Evolutionary conservation across 92 coral and sea anemone genomes (phyloP), one percentile per base, ranked within the genome.

Genomic region (Heteractis magnifica): DNA sequence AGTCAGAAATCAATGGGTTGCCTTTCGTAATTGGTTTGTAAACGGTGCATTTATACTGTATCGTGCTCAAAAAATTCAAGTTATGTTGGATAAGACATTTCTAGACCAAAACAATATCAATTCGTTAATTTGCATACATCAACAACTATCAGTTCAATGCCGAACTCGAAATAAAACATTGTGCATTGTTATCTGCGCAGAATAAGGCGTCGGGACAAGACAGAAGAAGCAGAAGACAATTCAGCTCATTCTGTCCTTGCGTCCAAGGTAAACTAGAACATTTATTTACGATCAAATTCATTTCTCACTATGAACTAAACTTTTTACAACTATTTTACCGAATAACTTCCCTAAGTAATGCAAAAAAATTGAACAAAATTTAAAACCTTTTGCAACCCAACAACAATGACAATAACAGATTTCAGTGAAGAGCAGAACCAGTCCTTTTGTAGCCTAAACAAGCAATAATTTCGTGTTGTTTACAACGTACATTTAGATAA

Each of bases 191-290:
- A 12, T 53, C 7, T 72, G 18, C 19, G 8, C 51, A 71, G 59
- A 7, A 79, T 79, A 84, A 83, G 74, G 82, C 71, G 16, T 7
- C 84, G 10, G 80, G 81, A 68, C 11, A 79, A 49, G 74, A 79
- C 23, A 81, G 60, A n/a, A 88, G 94, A 72, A n/a, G 78, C 19
- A 85, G 84, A 76, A 84, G 94, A 49, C 94, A 90, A 85, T 84
- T 90, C 77, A 80, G 71, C 6, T 86, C 88, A 8, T 86, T 9
- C 64, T 87, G 93, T 56, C 81, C 85, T 4, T 87, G 93, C 77
- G 51, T 83, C 44, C 84, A 83, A 90, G 94, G 94, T 90, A 76
- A 9, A 74, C 71, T 18, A n/a, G 10, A 21, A 34, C 51, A 48
- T 56, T 78, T 7, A 15, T 21, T 56, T 23, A 56, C 16, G 26